These are phyloP conservation scores for Hypsibius dujardini DNA, from an alignment of 1,140 invertebrate genomes.

Conservation along the genomic window DNA sequence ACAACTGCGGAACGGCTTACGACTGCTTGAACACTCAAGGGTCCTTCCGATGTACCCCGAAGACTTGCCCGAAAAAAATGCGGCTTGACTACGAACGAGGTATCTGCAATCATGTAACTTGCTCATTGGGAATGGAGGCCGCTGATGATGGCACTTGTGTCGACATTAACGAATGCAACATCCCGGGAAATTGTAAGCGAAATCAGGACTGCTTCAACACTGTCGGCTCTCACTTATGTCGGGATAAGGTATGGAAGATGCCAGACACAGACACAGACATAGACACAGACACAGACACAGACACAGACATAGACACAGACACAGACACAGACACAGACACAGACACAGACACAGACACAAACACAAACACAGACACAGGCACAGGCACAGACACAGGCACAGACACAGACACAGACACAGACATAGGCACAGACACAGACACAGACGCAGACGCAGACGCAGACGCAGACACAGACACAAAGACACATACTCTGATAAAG, in stretches of 20 bases:
- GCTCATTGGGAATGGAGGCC: slow-evolving; percentile 36
- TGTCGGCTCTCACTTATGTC: slow-evolving; percentile 39
- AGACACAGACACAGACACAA: too few species aligned
- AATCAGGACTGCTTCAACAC: slow-evolving; percentile 40
- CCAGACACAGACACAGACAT: not conserved
- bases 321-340: too few species aligned
- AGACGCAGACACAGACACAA: too few species aligned
- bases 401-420: too few species aligned
- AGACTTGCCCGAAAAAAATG: slow-evolving; percentile 35
- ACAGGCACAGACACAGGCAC: too few species aligned
- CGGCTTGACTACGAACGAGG: slow-evolving; percentile 27
- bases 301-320: not conserved
- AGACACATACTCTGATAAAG: too few species aligned
- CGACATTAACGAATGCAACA: slow-evolving; percentile 34
- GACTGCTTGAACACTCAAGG: slow-evolving; percentile 65
- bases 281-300: not conserved
- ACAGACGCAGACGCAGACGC: too few species aligned
- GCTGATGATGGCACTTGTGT: slow-evolving; percentile 36
- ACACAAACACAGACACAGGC: too few species aligned
- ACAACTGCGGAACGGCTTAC: slow-evolving; percentile 62
- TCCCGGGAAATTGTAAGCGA: slow-evolving; percentile 29
- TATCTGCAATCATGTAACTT: slow-evolving; percentile 31
- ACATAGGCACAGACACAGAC: too few species aligned
- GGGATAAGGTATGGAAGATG: slow-evolving; percentile 22
- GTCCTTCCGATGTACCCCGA: slow-evolving; percentile 52